phyloP scores from a whole-genome alignment of 2,797 vertebrate species.

The Gobio occitaniae region DNA sequence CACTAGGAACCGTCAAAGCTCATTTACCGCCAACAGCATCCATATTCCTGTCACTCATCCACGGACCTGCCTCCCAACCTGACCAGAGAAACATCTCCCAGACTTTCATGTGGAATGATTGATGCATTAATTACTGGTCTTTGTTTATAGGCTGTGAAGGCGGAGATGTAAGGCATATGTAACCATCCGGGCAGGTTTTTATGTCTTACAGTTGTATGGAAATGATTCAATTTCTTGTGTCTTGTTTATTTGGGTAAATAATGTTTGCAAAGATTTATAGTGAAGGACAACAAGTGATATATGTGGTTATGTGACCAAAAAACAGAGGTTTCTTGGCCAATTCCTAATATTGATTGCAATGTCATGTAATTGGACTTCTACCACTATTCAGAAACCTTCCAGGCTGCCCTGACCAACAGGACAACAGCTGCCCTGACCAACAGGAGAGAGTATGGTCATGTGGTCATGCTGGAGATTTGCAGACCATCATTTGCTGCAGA shows the following conservation, averaged over 20 bases:
- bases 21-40: slow-evolving; percentile 71
- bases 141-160: slow-evolving; percentile 65
- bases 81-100: slow-evolving; percentile 62
- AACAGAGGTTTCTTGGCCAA: slow-evolving; percentile 31
- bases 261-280: slow-evolving; percentile 42
- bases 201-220: slow-evolving; percentile 46
- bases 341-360: slow-evolving; percentile 52
- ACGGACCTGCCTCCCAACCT: slow-evolving; percentile 58
- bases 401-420: slow-evolving; percentile 61
- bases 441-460: slow-evolving; percentile 51
- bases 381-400: slow-evolving; percentile 68
- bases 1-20: slow-evolving; percentile 71
- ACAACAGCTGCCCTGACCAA: no score
- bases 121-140: slow-evolving; percentile 71
- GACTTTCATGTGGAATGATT: slow-evolving; percentile 68
- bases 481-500: slow-evolving; percentile 49
- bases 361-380: slow-evolving; percentile 76
- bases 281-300: slow-evolving; percentile 25
- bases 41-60: slow-evolving; percentile 70
- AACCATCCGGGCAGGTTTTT: slow-evolving; percentile 54
- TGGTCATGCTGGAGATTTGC: slow-evolving; percentile 56
- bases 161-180: slow-evolving; percentile 61
- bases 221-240: slow-evolving; percentile 34
- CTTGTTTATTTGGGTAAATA: slow-evolving; percentile 17
- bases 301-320: background rate